These are phyloP conservation scores for Drosophila setosimentum DNA, from an alignment of 2,888 invertebrate genomes.

Conservation along the genomic window DNA sequence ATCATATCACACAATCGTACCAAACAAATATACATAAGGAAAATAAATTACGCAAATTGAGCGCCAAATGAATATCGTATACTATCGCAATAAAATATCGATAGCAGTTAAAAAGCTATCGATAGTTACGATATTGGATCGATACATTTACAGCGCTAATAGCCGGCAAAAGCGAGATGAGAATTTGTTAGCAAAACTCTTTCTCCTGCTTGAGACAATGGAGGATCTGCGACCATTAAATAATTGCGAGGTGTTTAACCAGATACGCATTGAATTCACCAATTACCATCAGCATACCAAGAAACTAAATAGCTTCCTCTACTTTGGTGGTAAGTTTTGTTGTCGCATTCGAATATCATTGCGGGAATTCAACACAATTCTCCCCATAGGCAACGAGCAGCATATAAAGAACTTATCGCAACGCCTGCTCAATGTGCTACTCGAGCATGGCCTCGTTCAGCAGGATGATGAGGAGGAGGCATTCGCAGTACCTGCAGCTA, in stretches of 20 bases:
- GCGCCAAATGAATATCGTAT: not conserved
- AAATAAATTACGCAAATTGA: not conserved
- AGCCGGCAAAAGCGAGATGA: constrained; percentile 14
- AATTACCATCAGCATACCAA: constrained; percentile 16
- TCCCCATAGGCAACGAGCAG: constrained; percentile 50
- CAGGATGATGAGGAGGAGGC: not conserved
- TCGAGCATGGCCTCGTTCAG: constrained; percentile 46
- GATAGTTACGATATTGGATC: not conserved
- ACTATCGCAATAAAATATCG: not conserved
- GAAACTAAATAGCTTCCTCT: constrained; percentile 32
- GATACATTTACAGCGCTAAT: not conserved
- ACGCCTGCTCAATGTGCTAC: constrained; percentile 31
- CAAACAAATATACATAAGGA: not conserved
- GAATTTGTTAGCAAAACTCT: not conserved
- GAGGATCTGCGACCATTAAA: constrained; percentile 37
- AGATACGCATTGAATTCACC: constrained; percentile 41
- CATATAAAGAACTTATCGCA: constrained; percentile 25
- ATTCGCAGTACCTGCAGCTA: not conserved
- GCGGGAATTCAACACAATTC: not conserved
- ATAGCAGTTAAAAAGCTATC: not conserved
- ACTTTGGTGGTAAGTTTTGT: constrained; percentile 56
- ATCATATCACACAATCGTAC: not conserved
- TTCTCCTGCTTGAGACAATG: constrained; percentile 14
- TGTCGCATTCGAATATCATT: not conserved
- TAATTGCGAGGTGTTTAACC: constrained; percentile 57